Evolutionary conservation across 2,113 vertebrate species (phyloP).

Genomic region (Phoenicopterus ruber): DNA sequence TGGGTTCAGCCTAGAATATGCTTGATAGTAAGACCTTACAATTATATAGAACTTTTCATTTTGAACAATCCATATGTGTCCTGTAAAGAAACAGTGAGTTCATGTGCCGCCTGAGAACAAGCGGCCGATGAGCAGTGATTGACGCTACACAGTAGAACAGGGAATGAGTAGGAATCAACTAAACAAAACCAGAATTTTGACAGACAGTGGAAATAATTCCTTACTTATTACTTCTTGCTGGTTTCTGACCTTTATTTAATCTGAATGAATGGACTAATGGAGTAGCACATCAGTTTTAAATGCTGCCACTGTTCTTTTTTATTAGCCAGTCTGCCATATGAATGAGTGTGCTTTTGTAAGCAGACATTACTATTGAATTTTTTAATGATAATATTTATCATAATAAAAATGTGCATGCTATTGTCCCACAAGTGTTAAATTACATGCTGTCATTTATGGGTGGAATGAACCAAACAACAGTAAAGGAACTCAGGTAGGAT

Average conservation of each 20-base stretch:
- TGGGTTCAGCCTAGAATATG: not conserved
- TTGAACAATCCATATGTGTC: not conserved
- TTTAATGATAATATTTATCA: not conserved
- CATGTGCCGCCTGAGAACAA: not conserved
- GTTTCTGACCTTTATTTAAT: not conserved
- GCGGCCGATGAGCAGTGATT: not conserved
- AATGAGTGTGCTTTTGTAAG: not conserved
- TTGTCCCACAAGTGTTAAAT: not conserved
- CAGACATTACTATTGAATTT: not conserved
- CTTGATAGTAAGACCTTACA: not conserved
- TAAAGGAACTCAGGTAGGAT: not conserved
- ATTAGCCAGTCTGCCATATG: not conserved
- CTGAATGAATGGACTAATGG: not conserved
- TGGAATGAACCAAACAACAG: not conserved
- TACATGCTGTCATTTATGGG: not conserved
- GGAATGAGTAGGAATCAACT: not conserved
- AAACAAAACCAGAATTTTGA: not conserved
- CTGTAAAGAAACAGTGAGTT: not conserved
- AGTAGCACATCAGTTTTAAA: not conserved
- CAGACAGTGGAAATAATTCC: not conserved
- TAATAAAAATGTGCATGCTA: not conserved
- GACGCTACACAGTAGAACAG: not conserved
- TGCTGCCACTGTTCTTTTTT: not conserved
- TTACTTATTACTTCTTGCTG: not conserved
- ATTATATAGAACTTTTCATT: not conserved